Evolutionary conservation across 2,888 invertebrate genomes (phyloP), one percentile per base, ranked within the genome.

Genomic region (Chelonus formosanus): DNA sequence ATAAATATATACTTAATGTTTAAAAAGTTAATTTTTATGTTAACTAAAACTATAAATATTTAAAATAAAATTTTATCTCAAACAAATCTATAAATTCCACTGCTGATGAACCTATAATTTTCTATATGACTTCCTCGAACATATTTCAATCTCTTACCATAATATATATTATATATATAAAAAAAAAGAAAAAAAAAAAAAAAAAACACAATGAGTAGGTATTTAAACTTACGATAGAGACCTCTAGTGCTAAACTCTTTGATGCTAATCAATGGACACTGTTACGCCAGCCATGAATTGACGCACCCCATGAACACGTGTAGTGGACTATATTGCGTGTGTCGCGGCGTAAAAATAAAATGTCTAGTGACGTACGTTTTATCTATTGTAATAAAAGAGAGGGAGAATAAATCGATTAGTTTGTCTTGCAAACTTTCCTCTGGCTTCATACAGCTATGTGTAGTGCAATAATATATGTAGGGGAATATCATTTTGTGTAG

Each of bases 271-370:
- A 72, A 72, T 71, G 71, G 67, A 70, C 69, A 67, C 66, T 59
- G 71, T 71, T 70, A 71, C 72, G 68, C 69, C 68, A 72, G 63
- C 69, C 71, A 65, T 71, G 68, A 71, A 71, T 72, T 69, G 70
- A 68, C 65, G 62, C 63, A 36, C 63, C 56, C 47, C 53, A 58
- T 65, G 55, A 67, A 59, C 55, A 44, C 62, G 20, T 20, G 20
- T 20, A 20, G 44, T 59, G 62, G 31, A 47, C 57, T 59, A 52
- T 52, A 62, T 65, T 65, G 57, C 65, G 62, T 60, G 62, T 60
- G 63, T 47, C 40, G 58, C 52, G 35, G 54, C 60, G 56, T 66
- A 57, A 61, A 64, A 68, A 64, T 64, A 43, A 58, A 52, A 48
- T 53, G 36, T 56, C 47, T 47, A n/a, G n/a, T 61, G 44, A 63